phyloP scores from a whole-genome alignment of 2,113 vertebrate species.

The Vombatus ursinus region DNA sequence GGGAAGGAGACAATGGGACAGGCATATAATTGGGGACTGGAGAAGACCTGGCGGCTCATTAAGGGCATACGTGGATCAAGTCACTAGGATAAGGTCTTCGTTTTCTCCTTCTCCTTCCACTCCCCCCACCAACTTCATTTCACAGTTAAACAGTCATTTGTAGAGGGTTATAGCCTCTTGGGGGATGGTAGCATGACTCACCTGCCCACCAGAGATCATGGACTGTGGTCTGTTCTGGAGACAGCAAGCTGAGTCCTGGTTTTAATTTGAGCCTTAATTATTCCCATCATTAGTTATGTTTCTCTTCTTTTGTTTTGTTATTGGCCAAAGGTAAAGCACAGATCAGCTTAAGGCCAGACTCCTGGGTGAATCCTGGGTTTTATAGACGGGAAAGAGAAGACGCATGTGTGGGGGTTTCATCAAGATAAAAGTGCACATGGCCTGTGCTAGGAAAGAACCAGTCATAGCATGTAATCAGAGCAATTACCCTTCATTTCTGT shows the following conservation, averaged over 20 bases:
- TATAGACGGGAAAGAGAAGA: slow-evolving; percentile 19
- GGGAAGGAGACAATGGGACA: background rate
- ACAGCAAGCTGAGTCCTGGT: background rate
- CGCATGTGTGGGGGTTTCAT: slow-evolving; percentile 10
- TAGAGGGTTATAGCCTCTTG: background rate
- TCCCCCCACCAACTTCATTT: background rate
- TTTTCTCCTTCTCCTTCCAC: background rate
- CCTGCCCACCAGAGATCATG: no score
- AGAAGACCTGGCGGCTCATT: background rate
- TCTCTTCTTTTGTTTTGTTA: background rate
- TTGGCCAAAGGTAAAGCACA: background rate
- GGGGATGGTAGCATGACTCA: background rate
- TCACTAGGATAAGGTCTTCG: background rate
- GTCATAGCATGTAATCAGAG: slow-evolving; percentile 75
- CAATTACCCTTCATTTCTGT: slow-evolving; percentile 82
- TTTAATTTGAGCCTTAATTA: background rate
- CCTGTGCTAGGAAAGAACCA: slow-evolving; percentile 68
- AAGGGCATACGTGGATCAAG: background rate
- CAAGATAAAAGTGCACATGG: slow-evolving; percentile 23
- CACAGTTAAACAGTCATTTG: background rate
- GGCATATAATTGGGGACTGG: background rate
- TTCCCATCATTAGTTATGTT: background rate
- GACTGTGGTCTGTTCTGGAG: background rate
- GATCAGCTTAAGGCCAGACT: background rate
- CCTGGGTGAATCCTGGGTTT: slow-evolving; percentile 3